Evolutionary conservation across 2,113 vertebrate species (phyloP).

Genomic region (Pelecanus crispus): DNA sequence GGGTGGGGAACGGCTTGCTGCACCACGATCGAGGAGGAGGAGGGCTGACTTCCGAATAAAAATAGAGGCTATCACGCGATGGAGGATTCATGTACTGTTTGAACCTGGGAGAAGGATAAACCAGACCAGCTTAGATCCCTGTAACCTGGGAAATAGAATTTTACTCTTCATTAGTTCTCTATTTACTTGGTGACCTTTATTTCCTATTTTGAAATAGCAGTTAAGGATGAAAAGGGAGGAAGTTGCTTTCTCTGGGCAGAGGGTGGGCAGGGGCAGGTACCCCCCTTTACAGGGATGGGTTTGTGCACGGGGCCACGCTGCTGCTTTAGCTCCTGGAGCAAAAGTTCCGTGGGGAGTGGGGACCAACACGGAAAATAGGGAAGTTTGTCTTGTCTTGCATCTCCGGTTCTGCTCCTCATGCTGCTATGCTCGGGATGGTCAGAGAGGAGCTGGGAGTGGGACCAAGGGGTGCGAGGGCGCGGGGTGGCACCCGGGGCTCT

Average conservation of each 20-base stretch:
- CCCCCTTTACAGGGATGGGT: rapidly evolving
- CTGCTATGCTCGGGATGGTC: not conserved
- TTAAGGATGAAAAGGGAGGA: not conserved
- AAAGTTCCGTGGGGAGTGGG: not conserved
- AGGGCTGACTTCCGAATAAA: not conserved
- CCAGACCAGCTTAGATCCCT: not conserved
- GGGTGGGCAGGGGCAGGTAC: not conserved
- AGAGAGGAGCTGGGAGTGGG: not conserved
- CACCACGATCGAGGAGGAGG: rapidly evolving
- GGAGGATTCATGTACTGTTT: not conserved
- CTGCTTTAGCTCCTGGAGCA: not conserved
- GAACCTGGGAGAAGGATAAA: not conserved
- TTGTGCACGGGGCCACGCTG: rapidly evolving
- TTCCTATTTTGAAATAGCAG: not conserved
- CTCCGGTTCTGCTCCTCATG: not conserved
- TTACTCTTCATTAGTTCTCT: not conserved
- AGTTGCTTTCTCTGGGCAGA: not conserved
- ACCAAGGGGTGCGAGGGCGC: too few species aligned
- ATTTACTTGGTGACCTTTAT: not conserved
- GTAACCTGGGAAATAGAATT: not conserved
- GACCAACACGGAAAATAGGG: not conserved
- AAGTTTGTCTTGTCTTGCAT: not conserved
- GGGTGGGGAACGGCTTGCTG: not conserved
- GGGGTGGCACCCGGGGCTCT: not conserved
- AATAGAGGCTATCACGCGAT: not conserved